Conservation (phyloP, 2,113 vertebrate species). For the Rattus rattus region DNA sequence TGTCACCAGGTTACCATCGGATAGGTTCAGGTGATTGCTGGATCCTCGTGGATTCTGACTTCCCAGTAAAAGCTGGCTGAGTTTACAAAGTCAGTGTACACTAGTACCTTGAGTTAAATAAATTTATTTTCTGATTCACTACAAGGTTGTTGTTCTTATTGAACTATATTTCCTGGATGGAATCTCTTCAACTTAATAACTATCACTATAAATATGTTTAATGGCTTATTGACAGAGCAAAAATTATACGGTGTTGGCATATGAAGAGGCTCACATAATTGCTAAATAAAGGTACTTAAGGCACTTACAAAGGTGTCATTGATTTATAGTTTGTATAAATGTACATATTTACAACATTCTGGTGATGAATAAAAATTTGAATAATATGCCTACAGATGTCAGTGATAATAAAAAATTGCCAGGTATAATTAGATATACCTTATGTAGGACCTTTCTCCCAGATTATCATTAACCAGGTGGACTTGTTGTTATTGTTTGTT, state of each 20-base stretch:
- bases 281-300: slow-evolving; percentile 80
- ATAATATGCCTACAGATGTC: slow-evolving; percentile 64
- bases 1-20: background rate
- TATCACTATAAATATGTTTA: slow-evolving; percentile 77
- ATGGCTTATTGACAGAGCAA: slow-evolving; percentile 68
- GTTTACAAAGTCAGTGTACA: slow-evolving; percentile 8
- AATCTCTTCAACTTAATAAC: slow-evolving; percentile 73
- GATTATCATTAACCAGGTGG: slow-evolving; percentile 3
- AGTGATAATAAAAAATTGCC: slow-evolving; percentile 53
- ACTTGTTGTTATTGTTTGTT: background rate
- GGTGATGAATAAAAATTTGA: slow-evolving; percentile 72
- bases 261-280: slow-evolving; percentile 74
- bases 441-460: slow-evolving; percentile 29
- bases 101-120: slow-evolving; percentile 1
- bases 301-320: slow-evolving; percentile 79
- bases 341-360: slow-evolving; percentile 55
- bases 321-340: slow-evolving; percentile 69
- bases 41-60: slow-evolving; percentile 13
- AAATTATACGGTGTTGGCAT: slow-evolving; percentile 72
- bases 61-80: background rate
- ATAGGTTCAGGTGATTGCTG: background rate
- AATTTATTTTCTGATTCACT: slow-evolving; percentile 61
- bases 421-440: slow-evolving; percentile 51
- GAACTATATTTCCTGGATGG: slow-evolving; percentile 69
- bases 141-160: slow-evolving; percentile 60